Percentiles rank a stretch among this genome's conserved stretches.
Conservation (phyloP, 23 tunicate species). For the Botrylloides violaceus region DNA sequence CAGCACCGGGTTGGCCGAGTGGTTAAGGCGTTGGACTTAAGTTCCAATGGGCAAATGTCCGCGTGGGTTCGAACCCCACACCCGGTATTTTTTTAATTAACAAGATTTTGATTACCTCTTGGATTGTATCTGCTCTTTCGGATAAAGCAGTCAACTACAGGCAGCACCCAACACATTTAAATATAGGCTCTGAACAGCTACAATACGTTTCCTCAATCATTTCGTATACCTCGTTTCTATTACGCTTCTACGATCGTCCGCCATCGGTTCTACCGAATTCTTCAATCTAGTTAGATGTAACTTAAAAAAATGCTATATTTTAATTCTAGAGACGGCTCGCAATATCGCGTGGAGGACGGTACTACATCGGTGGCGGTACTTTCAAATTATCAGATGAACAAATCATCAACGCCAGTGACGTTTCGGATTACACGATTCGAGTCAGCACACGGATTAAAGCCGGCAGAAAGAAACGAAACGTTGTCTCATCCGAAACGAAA, state of each 20-base stretch:
- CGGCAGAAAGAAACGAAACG: background rate
- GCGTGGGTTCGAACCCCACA: slow-evolving; percentile 38
- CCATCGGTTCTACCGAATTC: too few species aligned
- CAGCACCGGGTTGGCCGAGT: slow-evolving; percentile 28
- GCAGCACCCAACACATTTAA: too few species aligned
- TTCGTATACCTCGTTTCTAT: too few species aligned
- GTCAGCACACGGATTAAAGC: slow-evolving; percentile 7
- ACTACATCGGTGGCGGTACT: slow-evolving; percentile 20
- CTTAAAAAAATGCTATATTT: too few species aligned
- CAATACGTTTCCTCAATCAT: too few species aligned
- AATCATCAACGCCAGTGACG: slow-evolving; percentile 1
- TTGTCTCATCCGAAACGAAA: slow-evolving; percentile 7
- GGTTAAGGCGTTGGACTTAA: slow-evolving; percentile 35
- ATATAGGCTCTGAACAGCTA: too few species aligned
- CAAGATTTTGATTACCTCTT: background rate
- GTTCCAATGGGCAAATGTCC: slow-evolving; percentile 32
- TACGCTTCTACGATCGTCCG: too few species aligned
- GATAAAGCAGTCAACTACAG: too few species aligned
- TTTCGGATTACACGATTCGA: background rate
- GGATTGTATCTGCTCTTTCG: too few species aligned
- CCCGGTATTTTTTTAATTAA: slow-evolving; percentile 3
- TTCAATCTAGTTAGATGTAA: too few species aligned
- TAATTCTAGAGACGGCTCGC: slow-evolving; percentile 1
- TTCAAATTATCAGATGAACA: background rate
- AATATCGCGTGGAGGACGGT: slow-evolving; percentile 8